Evolutionary conservation across 2,113 vertebrate species (phyloP), one percentile per base, ranked within the genome.

Genomic region (Phrynosoma platyrhinos): DNA sequence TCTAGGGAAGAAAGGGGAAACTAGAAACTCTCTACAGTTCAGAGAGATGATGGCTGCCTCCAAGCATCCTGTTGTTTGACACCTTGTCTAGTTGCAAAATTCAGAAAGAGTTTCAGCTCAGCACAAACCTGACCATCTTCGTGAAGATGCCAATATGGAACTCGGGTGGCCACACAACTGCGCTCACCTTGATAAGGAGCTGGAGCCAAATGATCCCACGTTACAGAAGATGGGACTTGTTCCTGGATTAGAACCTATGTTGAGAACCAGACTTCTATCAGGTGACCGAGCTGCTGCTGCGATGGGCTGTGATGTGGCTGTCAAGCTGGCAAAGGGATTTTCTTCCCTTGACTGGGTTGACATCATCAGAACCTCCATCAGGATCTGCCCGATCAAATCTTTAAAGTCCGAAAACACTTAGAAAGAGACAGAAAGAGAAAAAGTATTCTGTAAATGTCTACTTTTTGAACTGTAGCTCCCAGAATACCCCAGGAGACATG

Each of bases 331-430:
- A 79, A 99, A 99, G 0, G 99, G 98, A 94, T 99, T 99, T 92
- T 99, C 98, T 42, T 99, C 97, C 93, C 97, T 97, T 0, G 98
- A 97, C 94, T 99, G 98, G 66, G 99, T 98, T 79, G 98, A 99
- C 98, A 99, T 98, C 98, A 99, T 98, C 93, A 99, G 97, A 89
- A 99, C 99, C 97, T 99, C 99, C 98, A 99, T 99, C 94, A 99
- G 95, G 93, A 99, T 99, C 97, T 99, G 99, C 88, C 99, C 98
- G 0, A 99, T 99, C 94, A 99, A 96, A 97, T 99, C 99, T 96
- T 99, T 99, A 92, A 99, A 99, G 96, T 99, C 98, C 87, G 98
- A 98, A 95, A 97, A 99, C 87, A 99, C 98, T 99, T 94, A 47
- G 92, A 90, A 85, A 88, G 52, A 92, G 47, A 91, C 85, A 83